phyloP scores from a whole-genome alignment of 2,797 vertebrate genomes.

The Neopelma chrysocephalum region DNA sequence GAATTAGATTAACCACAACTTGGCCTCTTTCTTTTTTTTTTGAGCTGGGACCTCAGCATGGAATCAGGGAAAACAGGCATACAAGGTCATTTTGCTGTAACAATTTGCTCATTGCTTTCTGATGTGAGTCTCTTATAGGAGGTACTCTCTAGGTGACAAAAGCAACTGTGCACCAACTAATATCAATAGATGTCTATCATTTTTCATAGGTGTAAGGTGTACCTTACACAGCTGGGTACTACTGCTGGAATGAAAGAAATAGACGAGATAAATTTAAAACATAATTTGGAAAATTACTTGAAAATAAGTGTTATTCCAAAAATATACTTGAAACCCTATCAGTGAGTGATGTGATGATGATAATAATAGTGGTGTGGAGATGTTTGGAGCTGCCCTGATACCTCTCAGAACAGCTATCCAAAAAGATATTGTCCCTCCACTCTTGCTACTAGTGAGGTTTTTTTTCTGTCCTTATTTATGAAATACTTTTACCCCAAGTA shows the following conservation, averaged over 20 bases:
- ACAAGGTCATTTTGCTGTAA: not conserved
- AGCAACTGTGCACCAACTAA: not conserved
- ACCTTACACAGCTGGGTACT: not conserved
- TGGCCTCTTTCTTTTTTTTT: not conserved
- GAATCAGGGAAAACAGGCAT: not conserved
- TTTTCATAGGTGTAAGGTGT: not conserved
- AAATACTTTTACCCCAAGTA: not conserved
- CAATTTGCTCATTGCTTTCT: not conserved
- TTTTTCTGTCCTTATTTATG: not conserved
- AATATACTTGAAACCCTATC: not conserved
- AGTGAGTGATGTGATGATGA: rapidly evolving
- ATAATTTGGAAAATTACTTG: not conserved
- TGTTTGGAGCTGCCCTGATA: not conserved
- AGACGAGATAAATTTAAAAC: not conserved
- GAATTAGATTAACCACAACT: not conserved
- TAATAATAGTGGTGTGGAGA: not conserved
- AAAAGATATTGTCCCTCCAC: not conserved
- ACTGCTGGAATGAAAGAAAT: not conserved
- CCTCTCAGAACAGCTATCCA: not conserved
- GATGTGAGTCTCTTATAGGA: not conserved
- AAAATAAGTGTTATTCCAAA: not conserved
- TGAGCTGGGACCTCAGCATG: not conserved
- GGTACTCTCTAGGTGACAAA: not conserved
- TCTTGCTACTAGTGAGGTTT: not conserved
- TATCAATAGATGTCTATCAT: not conserved